Evolutionary conservation across 2,888 invertebrate species (phyloP), one percentile per base, ranked within the genome.

Genomic region (Acutogordius australiensis): DNA sequence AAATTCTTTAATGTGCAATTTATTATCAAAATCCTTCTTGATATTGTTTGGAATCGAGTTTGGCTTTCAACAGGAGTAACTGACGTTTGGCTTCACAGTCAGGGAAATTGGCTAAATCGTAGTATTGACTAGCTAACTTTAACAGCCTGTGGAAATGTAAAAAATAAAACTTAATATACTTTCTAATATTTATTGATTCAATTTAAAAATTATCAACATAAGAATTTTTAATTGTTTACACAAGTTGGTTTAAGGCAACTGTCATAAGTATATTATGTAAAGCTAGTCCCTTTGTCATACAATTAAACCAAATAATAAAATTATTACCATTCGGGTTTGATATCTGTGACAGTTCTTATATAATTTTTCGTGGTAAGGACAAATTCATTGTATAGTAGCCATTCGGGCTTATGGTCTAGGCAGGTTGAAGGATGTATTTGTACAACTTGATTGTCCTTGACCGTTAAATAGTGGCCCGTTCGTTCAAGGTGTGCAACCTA

Each of bases 321-420:
- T 4, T n/a, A 4, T 51, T n/a, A 91, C 94, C 76, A 76, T 64
- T 77, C 76, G 8, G 76, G 90, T 76, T 94, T 94, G 64, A 97
- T 85, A 68, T 97, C 97, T 0, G 91, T 91, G 18, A 94, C 91
- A 0, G 94, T 97, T 65, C 97, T 78, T 67, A 99, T 99, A 71
- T 97, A 99, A 74, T 99, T 97, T 75, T 97, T 97, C 62, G 94
- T 91, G 63, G 97, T 99, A 65, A 99, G 76, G 58, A 99, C 97
- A 70, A 99, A 99, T 75, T 99, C 97, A 74, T 99, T 94, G 75
- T 99, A 99, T 62, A 99, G 81, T 45, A 94, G 94, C 97, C 97
- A 99, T 73, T 97, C 97, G 1, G 97, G 97, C 71, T 97, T 97
- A 74, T 97, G 97, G 74, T 94, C 94, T 61, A 99, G 78, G 69